Evolutionary conservation across 2,888 invertebrate genomes (phyloP), one percentile per base, ranked within the genome.

Genomic region (Ectemnius cavifrons): DNA sequence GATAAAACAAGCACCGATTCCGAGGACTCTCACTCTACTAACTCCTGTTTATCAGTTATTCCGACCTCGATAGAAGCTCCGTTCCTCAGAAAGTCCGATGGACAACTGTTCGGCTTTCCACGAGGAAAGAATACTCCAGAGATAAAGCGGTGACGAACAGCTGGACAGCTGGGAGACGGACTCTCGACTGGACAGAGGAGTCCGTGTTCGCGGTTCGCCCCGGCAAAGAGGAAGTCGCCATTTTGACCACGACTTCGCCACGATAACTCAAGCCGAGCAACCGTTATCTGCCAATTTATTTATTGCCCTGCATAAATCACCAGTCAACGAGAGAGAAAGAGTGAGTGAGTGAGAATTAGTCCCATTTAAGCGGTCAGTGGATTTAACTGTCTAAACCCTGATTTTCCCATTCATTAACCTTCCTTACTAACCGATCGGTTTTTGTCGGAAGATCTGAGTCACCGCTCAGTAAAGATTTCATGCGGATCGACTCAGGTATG

Each of bases 261-360:
- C 61, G 79, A 83, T 78, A 83, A 83, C 79, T 62, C 37, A 37
- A 37, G 37, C 37, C 37, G 75, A 77, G 78, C 77, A 77, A 76
- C 75, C 63, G 84, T 83, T 80, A 80, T 84, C 77, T 81, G 70
- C 75, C 79, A 84, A 84, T 84, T 85, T 84, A 85, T 82, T 84
- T 85, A 82, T 83, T 83, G 70, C 75, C 76, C 69, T 72, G 78
- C 78, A 79, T 79, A 80, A 82, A 86, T 85, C 80, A 69, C 69
- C 68, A 62, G 68, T 20, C 62, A 62, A 16, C 28, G 37, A 14
- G 14, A 14, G 28, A 18, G 28, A n/a, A n/a, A 59, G 14, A 14
- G 13, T 4, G 28, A 59, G 8, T 4, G n/a, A 59, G 4, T 37
- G 28, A n/a, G 59, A 18, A 37, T 16, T 14, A 3, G 37, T 37